A percentile compares a stretch with the other conserved stretches of the same genome.
phyloP scores from a whole-genome alignment of 2,888 invertebrate species.

The Chymomyza fuscimana region DNA sequence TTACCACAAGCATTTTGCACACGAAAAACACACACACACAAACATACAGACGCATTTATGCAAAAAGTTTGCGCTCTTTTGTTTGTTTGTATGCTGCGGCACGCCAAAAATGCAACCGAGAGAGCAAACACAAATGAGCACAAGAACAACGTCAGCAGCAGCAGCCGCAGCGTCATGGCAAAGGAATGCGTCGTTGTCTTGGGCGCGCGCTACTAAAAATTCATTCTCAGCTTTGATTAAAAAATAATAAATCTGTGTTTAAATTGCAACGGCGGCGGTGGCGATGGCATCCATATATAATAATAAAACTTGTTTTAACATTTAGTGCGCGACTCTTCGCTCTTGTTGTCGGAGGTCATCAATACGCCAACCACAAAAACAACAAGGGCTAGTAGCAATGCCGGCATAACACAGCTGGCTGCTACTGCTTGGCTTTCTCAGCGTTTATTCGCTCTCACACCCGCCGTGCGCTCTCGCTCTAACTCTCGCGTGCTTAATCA shows the following conservation, averaged over 20 bases:
- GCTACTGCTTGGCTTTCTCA: constrained; percentile 19
- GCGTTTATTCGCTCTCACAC: constrained; percentile 15
- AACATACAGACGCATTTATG: constrained; percentile 9
- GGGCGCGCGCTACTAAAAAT: constrained; percentile 30
- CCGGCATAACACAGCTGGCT: constrained; percentile 4
- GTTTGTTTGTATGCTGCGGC: constrained; percentile 20
- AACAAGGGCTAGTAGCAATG: background rate
- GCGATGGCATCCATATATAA: constrained; percentile 23
- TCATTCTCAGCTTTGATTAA: constrained; percentile 59
- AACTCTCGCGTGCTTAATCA: constrained; percentile 18
- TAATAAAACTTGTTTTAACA: constrained; percentile 56
- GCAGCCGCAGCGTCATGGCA: constrained; percentile 38
- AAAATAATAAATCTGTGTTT: constrained; percentile 63
- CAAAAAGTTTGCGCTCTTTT: constrained; percentile 7
- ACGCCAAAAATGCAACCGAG: constrained; percentile 13
- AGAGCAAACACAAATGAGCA: background rate
- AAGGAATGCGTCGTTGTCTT: constrained; percentile 52
- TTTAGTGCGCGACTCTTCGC: constrained; percentile 32
- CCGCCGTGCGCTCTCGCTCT: background rate
- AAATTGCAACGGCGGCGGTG: constrained; percentile 27
- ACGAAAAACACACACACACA: background rate
- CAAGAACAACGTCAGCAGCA: constrained; percentile 27
- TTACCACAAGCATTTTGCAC: no score
- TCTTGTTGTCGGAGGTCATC: constrained; percentile 68
- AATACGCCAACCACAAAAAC: constrained; percentile 28